Evolutionary conservation across 2,113 vertebrate genomes (phyloP).

Genomic region (Hippocampus barbouri): DNA sequence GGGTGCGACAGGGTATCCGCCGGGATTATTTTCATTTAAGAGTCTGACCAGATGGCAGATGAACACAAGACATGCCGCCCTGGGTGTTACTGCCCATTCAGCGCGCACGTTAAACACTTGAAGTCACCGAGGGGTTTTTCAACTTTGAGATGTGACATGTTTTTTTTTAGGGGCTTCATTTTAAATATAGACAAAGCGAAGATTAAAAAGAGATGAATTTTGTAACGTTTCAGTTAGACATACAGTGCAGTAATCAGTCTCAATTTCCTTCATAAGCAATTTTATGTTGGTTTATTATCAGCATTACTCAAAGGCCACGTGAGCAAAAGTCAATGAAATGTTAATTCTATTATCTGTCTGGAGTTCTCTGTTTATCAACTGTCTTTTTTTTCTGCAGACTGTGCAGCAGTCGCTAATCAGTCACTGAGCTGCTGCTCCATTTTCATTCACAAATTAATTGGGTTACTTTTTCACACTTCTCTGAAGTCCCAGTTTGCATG

Average conservation of each 20-base stretch:
- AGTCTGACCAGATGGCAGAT: background rate
- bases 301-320: background rate
- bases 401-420: background rate
- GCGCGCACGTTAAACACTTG: background rate
- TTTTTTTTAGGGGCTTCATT: background rate
- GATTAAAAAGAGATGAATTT: background rate
- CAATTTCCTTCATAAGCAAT: background rate
- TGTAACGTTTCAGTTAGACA: background rate
- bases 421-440: background rate
- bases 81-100: background rate
- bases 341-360: background rate
- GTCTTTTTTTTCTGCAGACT: conserved; percentile 4
- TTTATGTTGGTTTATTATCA: background rate
- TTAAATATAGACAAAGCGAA: background rate
- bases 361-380: background rate
- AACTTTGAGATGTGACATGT: background rate
- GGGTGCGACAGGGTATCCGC: background rate
- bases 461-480: background rate
- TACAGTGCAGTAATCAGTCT: background rate
- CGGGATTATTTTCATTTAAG: background rate
- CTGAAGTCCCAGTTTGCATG: background rate
- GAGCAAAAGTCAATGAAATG: background rate
- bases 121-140: background rate
- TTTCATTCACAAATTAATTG: background rate
- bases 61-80: background rate